A percentile compares a stretch with the other conserved stretches of the same genome.
These are phyloP conservation scores for Pyrrhura leucotis DNA, from an alignment of 2,797 vertebrate genomes.

Conservation along the genomic window DNA sequence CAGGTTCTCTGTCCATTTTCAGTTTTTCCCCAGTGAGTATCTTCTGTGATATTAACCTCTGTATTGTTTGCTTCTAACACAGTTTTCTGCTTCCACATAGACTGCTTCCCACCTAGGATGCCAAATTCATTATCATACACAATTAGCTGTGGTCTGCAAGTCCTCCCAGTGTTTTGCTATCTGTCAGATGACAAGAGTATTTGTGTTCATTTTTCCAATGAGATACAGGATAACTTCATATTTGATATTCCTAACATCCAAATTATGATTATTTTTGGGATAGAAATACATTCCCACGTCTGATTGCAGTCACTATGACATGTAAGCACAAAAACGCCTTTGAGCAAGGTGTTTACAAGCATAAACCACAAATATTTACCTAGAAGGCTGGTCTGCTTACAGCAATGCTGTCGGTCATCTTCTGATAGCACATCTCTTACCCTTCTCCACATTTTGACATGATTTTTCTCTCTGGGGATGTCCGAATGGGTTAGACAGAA, in stretches of 20 bases:
- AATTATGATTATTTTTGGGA: background rate
- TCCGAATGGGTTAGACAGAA: conserved; percentile 33
- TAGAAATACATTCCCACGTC: background rate
- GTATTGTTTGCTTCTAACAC: background rate
- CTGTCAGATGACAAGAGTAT: background rate
- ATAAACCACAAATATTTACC: conserved; percentile 45
- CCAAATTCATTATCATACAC: background rate
- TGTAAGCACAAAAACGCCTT: background rate
- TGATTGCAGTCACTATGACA: background rate
- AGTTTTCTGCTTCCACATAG: background rate
- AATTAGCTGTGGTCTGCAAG: background rate
- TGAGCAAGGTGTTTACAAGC: background rate
- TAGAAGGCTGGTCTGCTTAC: conserved; percentile 33
- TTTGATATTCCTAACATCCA: background rate
- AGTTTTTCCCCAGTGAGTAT: background rate
- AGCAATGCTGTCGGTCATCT: background rate
- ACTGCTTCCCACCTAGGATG: background rate
- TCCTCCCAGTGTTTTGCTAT: background rate
- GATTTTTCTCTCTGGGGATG: conserved; percentile 51
- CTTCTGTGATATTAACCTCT: background rate
- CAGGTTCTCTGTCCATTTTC: background rate
- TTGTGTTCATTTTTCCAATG: background rate
- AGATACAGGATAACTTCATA: background rate
- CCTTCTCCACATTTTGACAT: background rate
- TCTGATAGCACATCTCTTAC: conserved; percentile 1